Evolutionary conservation across 2,888 invertebrate species (phyloP).

Genomic region (Eilema depressum): DNA sequence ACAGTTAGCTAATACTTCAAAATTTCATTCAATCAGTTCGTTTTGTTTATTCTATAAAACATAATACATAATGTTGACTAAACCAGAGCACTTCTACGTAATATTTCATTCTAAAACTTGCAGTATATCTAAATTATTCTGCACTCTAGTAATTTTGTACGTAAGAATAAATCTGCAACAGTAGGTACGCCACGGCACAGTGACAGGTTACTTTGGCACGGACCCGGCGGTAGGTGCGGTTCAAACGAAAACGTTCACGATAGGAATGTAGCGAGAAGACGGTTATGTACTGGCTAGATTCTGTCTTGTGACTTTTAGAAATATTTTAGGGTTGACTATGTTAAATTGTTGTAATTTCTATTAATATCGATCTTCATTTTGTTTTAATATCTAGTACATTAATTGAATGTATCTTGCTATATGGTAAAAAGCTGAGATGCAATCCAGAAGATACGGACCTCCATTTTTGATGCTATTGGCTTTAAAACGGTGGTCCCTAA

Average conservation of each 20-base stretch:
- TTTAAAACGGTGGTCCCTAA: too few species aligned
- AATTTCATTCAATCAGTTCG: too few species aligned
- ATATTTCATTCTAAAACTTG: conserved; percentile 7
- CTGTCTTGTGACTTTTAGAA: neutral
- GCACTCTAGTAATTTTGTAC: conserved; percentile 28
- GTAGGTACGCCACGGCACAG: conserved; percentile 41
- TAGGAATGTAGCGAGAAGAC: conserved; percentile 25
- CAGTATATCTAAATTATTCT: conserved; percentile 22
- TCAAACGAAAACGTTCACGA: conserved; percentile 54
- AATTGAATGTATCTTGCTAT: too few species aligned
- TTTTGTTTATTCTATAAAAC: too few species aligned
- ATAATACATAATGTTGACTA: neutral
- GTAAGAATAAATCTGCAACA: conserved; percentile 52
- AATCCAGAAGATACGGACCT: too few species aligned
- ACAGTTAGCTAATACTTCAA: too few species aligned
- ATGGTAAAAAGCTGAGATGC: too few species aligned
- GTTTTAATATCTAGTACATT: too few species aligned
- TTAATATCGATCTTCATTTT: too few species aligned
- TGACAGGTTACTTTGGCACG: conserved; percentile 76
- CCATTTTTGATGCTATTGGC: too few species aligned
- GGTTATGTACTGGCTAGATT: conserved; percentile 16
- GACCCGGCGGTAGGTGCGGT: conserved; percentile 61
- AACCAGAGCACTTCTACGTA: neutral
- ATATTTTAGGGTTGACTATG: neutral
- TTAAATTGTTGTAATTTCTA: neutral